These are phyloP conservation scores for Hydrochoerus hydrochaeris DNA, from an alignment of 2,113 vertebrate species.

Conservation along the genomic window DNA sequence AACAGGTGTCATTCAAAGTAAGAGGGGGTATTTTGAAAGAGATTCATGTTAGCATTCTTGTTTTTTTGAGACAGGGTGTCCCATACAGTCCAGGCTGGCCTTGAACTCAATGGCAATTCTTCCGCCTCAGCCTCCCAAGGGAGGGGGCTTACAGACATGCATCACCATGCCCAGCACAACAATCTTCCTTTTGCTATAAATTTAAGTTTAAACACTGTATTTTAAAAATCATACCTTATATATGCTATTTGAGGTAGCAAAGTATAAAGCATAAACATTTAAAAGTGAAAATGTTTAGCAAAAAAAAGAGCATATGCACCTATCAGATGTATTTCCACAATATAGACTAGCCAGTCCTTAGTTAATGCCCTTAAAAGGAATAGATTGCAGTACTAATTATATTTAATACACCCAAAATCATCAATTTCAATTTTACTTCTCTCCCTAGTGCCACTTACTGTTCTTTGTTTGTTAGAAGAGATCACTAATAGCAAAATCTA, in stretches of 20 bases:
- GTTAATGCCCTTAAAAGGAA: not conserved
- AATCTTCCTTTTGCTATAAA: not conserved
- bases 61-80: not conserved
- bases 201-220: not conserved
- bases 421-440: constrained; percentile 33
- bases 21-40: not conserved
- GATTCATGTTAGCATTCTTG: not conserved
- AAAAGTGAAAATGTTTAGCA: constrained; percentile 36
- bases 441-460: not conserved
- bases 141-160: not conserved
- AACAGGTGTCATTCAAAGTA: not conserved
- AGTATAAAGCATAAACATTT: constrained; percentile 12
- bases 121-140: not conserved
- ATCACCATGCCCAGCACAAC: not conserved
- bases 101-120: not conserved
- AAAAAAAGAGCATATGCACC: not conserved
- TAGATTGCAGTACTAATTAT: not conserved
- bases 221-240: not conserved
- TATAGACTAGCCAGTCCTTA: not conserved
- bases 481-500: constrained; percentile 32
- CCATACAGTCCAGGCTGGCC: not conserved
- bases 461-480: constrained; percentile 2
- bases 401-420: not conserved
- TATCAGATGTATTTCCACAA: not conserved
- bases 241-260: not conserved